phyloP scores from a whole-genome alignment of 2,888 invertebrate genomes.

The Cinara cedri region DNA sequence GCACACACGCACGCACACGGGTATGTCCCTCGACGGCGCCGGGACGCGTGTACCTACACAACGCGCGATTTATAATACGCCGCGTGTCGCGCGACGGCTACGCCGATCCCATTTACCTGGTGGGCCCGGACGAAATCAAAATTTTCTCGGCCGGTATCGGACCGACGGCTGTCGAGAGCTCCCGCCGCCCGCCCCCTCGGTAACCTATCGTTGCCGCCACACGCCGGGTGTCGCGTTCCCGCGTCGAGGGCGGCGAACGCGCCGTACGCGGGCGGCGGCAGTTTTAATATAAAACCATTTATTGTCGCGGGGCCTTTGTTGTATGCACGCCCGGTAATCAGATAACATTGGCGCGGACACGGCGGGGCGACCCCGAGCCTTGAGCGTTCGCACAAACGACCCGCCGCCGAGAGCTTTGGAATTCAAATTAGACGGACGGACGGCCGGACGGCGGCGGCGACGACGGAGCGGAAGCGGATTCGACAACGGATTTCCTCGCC shows the following conservation, averaged over 20 bases:
- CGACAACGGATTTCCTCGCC: too few relatives aligned
- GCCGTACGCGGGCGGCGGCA: not conserved
- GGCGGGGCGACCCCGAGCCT: slow-evolving; percentile 6
- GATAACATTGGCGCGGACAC: slow-evolving; percentile 36
- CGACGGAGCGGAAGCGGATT: not conserved
- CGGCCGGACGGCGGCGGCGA: not conserved
- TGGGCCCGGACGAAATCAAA: not conserved
- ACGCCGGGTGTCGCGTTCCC: slow-evolving; percentile 37
- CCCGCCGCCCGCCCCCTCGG: too few relatives aligned
- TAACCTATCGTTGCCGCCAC: too few relatives aligned
- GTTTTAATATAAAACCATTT: slow-evolving; percentile 36
- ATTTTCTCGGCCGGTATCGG: not conserved
- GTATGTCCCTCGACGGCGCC: not conserved
- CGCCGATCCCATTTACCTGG: slow-evolving; percentile 1
- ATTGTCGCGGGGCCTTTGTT: slow-evolving; percentile 33
- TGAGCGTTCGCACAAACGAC: slow-evolving; percentile 37
- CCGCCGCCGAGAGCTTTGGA: slow-evolving; percentile 39
- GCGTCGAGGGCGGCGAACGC: not conserved
- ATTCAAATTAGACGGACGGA: slow-evolving; percentile 48
- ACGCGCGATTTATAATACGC: too few relatives aligned
- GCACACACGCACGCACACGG: not conserved
- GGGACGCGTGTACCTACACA: too few relatives aligned
- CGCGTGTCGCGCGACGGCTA: too few relatives aligned
- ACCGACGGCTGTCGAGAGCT: too few relatives aligned
- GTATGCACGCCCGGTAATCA: slow-evolving; percentile 43